These are phyloP conservation scores for Escarpia spicata DNA, from an alignment of 2,888 invertebrate genomes.

Conservation along the genomic window DNA sequence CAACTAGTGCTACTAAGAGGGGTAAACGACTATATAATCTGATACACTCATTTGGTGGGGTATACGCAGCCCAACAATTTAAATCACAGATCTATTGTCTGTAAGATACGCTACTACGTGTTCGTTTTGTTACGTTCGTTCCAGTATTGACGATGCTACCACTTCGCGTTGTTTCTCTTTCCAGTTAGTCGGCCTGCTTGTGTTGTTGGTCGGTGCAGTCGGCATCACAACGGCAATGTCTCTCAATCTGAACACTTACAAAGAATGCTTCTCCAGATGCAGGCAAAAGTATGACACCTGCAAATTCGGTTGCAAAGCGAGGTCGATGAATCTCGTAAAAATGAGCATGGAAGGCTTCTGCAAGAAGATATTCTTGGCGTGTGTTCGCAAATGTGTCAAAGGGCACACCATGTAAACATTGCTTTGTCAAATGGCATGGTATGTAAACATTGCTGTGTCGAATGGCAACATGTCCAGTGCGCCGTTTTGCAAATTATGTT, in stretches of 20 bases:
- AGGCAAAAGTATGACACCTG: background rate
- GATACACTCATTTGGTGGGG: too few relatives aligned
- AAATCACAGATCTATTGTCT: too few relatives aligned
- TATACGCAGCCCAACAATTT: too few relatives aligned
- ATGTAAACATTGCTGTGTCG: background rate
- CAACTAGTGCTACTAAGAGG: too few relatives aligned
- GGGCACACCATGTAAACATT: background rate
- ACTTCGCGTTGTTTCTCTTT: background rate
- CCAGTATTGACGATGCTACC: background rate
- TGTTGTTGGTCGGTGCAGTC: background rate
- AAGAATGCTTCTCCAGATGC: background rate
- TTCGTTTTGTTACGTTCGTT: background rate
- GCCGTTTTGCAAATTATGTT: too few relatives aligned
- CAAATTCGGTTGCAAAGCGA: background rate
- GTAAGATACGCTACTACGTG: too few relatives aligned
- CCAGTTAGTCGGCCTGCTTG: background rate
- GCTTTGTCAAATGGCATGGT: background rate
- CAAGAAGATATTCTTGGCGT: background rate
- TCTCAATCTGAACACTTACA: background rate
- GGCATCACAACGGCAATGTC: background rate
- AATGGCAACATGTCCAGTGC: background rate
- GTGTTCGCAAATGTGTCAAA: background rate
- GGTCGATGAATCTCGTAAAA: background rate
- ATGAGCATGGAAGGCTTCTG: background rate
- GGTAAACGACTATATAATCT: too few relatives aligned